A percentile compares a stretch with the other conserved stretches of the same genome.
phyloP scores from a whole-genome alignment of 1,140 invertebrate genomes.

The Ladona fulva region DNA sequence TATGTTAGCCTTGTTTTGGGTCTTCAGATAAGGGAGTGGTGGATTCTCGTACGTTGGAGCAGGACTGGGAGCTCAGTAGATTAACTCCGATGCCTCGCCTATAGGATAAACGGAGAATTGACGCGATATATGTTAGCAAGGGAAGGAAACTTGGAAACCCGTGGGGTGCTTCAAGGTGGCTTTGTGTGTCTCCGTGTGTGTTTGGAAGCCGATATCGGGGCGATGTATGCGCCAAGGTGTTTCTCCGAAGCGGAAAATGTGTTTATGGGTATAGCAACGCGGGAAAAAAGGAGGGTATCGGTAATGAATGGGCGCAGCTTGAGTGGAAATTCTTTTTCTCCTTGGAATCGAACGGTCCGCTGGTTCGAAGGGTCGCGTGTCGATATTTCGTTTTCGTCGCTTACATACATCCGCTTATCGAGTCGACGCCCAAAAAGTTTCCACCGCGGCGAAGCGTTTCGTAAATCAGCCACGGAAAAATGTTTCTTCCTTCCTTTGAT shows the following conservation, averaged over 20 bases:
- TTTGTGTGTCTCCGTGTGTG: too few species aligned
- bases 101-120: too few species aligned
- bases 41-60: too few species aligned
- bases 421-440: not conserved
- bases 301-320: not conserved
- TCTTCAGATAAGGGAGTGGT: too few species aligned
- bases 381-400: conserved; percentile 4
- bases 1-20: too few species aligned
- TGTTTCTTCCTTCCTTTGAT: not conserved
- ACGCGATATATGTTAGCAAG: too few species aligned
- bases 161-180: too few species aligned
- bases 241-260: not conserved
- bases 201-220: not conserved
- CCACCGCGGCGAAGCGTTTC: not conserved
- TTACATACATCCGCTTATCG: not conserved
- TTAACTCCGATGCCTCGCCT: not conserved
- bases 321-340: not conserved
- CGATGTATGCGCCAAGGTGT: not conserved
- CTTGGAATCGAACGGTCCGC: not conserved
- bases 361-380: not conserved
- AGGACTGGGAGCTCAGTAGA: not conserved
- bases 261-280: not conserved
- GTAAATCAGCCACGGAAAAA: not conserved
- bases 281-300: not conserved
- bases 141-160: too few species aligned